Evolutionary conservation across 2,113 vertebrate species (phyloP).

Genomic region (Uria lomvia): DNA sequence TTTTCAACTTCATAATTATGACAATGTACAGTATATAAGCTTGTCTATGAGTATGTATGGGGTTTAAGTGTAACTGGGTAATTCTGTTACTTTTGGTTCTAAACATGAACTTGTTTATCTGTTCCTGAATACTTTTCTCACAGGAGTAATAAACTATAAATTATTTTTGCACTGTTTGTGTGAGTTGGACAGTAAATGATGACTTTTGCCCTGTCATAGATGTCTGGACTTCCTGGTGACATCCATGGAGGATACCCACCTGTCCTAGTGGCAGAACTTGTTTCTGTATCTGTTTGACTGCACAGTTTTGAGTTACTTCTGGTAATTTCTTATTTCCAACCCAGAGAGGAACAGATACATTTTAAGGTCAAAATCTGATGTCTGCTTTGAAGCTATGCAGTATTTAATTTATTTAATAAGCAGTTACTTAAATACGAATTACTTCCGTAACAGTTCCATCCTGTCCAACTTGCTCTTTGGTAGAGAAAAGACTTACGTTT

Average conservation of each 20-base stretch:
- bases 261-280: background rate
- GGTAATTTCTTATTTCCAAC: background rate
- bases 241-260: background rate
- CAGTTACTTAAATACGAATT: background rate
- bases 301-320: background rate
- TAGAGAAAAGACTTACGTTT: background rate
- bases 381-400: background rate
- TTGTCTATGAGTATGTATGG: background rate
- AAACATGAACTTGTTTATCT: constrained; percentile 26
- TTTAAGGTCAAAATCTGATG: background rate
- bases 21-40: constrained; percentile 16
- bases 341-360: background rate
- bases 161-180: constrained; percentile 59
- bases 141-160: constrained; percentile 42
- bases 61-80: background rate
- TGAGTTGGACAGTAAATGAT: constrained; percentile 26
- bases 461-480: background rate
- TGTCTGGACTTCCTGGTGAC: background rate
- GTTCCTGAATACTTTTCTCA: constrained; percentile 49
- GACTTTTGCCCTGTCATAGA: background rate
- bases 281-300: background rate
- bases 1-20: background rate
- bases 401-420: background rate
- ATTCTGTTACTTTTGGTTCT: constrained; percentile 23
- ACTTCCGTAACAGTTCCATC: background rate